These are phyloP conservation scores for Standfussiana lucernea DNA, from an alignment of 2,888 invertebrate species.

Conservation along the genomic window DNA sequence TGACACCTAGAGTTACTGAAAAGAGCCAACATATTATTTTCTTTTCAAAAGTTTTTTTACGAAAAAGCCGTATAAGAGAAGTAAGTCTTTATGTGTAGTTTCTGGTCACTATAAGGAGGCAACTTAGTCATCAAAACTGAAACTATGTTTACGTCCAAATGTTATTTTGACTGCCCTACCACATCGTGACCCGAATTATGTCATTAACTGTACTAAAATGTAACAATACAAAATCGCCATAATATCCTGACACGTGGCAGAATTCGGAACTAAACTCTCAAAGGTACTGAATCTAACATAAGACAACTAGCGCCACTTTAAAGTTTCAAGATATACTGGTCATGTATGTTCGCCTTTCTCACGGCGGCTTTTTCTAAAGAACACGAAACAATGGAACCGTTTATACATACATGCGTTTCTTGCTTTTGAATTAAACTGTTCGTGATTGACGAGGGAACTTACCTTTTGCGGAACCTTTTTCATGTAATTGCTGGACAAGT, in stretches of 20 bases:
- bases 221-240: constrained; percentile 18
- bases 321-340: constrained; percentile 20
- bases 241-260: not conserved
- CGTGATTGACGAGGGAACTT: constrained; percentile 42
- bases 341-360: constrained; percentile 32
- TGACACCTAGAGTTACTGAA: not conserved
- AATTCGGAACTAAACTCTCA: not conserved
- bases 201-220: constrained; percentile 24
- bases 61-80: not conserved
- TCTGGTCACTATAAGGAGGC: not conserved
- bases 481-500: not conserved
- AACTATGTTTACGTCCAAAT: constrained; percentile 11
- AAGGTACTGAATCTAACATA: not conserved
- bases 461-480: constrained; percentile 12
- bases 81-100: not conserved
- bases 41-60: not conserved
- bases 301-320: not conserved
- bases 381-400: constrained; percentile 41
- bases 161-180: constrained; percentile 20
- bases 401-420: constrained; percentile 50
- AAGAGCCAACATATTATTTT: not conserved
- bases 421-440: constrained; percentile 56
- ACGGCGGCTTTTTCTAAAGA: constrained; percentile 50
- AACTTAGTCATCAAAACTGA: not conserved
- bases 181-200: constrained; percentile 44